phyloP scores from a whole-genome alignment of 2,797 vertebrate genomes.

The Ispidina picta region DNA sequence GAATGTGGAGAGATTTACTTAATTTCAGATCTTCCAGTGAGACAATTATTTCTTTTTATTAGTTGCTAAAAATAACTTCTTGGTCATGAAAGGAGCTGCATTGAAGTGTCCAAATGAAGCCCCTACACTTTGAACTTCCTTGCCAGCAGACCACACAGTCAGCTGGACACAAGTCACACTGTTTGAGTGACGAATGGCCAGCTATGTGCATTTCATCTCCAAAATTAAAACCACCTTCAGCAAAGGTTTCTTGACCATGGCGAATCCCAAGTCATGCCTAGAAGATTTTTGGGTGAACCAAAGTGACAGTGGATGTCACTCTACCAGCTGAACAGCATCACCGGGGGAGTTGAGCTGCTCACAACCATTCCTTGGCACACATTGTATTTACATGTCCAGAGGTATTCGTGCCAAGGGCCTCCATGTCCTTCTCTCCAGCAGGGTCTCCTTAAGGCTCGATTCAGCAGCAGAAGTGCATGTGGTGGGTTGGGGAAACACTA shows the following conservation, averaged over 20 bases:
- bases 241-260: not conserved
- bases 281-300: not conserved
- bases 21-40: not conserved
- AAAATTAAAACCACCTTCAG: not conserved
- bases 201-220: not conserved
- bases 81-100: not conserved
- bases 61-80: not conserved
- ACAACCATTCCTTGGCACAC: not conserved
- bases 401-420: not conserved
- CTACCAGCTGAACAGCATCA: not conserved
- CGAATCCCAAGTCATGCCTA: not conserved
- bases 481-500: not conserved
- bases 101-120: not conserved
- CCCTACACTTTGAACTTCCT: not conserved
- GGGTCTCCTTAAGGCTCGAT: not conserved
- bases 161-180: accelerated
- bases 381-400: not conserved
- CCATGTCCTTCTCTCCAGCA: not conserved
- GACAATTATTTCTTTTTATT: not conserved
- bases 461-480: not conserved
- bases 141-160: not conserved
- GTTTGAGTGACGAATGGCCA: not conserved
- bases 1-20: not conserved
- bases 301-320: not conserved
- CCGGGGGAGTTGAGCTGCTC: not conserved